Conservation (phyloP, 2,113 vertebrate species). For the Catagonus wagneri region DNA sequence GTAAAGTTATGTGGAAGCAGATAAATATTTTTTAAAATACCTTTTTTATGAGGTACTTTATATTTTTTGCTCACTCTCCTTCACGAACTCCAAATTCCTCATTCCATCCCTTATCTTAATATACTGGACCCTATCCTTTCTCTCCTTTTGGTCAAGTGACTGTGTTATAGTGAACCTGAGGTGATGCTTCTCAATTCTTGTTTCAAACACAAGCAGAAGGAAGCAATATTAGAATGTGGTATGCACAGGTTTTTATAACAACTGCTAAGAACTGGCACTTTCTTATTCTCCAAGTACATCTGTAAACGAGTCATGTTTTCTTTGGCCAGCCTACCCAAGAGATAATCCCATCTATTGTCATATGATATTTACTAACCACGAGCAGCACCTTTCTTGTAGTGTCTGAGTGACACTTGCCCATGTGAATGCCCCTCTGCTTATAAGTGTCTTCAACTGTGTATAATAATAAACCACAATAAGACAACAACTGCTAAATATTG, state of each 20-base stretch:
- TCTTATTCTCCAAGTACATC: background rate
- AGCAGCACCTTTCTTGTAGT: background rate
- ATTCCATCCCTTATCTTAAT: background rate
- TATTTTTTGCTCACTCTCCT: background rate
- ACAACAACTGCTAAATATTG: background rate
- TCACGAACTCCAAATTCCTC: background rate
- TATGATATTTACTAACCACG: background rate
- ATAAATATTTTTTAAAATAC: background rate
- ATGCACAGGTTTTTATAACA: background rate
- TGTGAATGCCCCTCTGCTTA: background rate
- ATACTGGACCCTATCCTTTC: background rate
- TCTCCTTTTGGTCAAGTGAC: background rate
- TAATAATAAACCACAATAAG: conserved; percentile 8
- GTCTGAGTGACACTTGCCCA: background rate
- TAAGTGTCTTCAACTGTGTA: background rate
- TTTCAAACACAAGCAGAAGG: background rate
- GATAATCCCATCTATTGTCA: background rate
- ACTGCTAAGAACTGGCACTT: background rate
- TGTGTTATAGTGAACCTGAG: background rate
- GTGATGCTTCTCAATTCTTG: background rate
- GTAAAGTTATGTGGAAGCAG: background rate
- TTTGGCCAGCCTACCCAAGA: background rate
- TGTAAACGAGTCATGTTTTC: background rate
- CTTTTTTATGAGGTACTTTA: background rate
- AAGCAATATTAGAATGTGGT: background rate